phyloP scores from a whole-genome alignment of 2,797 vertebrate species.

The Borostomias antarcticus region DNA sequence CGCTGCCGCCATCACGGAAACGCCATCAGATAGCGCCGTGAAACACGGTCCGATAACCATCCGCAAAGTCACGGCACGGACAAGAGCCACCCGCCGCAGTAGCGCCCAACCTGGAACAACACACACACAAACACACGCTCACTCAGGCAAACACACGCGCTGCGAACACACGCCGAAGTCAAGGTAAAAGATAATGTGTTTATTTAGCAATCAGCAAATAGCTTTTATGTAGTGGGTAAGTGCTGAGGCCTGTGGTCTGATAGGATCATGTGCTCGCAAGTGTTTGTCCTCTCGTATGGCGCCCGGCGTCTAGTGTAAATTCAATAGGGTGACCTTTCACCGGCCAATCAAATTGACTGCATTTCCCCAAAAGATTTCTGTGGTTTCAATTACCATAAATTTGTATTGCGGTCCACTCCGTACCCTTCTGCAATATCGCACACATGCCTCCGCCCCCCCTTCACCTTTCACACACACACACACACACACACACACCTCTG shows the following conservation, averaged over 20 bases:
- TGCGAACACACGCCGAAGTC: conserved; percentile 52
- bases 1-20: conserved; percentile 33
- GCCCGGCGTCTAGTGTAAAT: conserved; percentile 81
- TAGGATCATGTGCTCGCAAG: conserved; percentile 88
- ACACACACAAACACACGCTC: conserved; percentile 19
- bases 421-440: conserved; percentile 7
- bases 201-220: conserved; percentile 90
- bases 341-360: conserved; percentile 83
- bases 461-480: conserved; percentile 23
- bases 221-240: conserved; percentile 78
- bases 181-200: conserved; percentile 82
- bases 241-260: conserved; percentile 74
- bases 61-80: conserved; percentile 59
- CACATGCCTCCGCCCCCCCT: conserved; percentile 20
- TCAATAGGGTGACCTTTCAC: conserved; percentile 88
- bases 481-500: conserved; percentile 20
- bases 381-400: conserved; percentile 86
- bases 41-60: conserved; percentile 51
- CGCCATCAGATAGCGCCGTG: conserved; percentile 47
- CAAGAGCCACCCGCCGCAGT: conserved; percentile 43
- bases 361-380: conserved; percentile 83
- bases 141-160: too few species aligned
- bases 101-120: conserved; percentile 47
- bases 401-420: conserved; percentile 69
- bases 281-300: conserved; percentile 79